Percentiles rank a stretch among this genome's conserved stretches.
phyloP scores from a whole-genome alignment of 2,888 invertebrate species.

The Eristalinus aeneus region DNA sequence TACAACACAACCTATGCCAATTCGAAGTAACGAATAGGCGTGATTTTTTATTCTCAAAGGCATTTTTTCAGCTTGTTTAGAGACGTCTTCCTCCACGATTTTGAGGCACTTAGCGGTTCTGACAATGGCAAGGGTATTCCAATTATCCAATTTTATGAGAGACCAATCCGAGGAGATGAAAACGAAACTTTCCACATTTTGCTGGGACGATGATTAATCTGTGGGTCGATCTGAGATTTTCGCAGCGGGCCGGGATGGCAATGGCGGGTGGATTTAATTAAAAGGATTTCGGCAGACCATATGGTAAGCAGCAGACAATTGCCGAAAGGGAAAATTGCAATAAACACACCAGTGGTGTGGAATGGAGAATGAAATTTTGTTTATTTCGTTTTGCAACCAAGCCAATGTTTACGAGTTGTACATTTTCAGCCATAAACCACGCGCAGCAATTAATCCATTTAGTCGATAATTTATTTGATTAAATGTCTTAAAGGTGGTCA shows the following conservation, averaged over 20 bases:
- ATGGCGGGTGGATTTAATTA: neutral
- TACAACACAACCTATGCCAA: neutral
- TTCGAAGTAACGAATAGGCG: neutral
- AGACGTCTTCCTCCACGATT: constrained; percentile 9
- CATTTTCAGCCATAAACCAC: constrained; percentile 29
- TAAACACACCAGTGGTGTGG: constrained; percentile 11
- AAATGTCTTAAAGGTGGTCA: neutral
- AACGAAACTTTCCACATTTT: neutral
- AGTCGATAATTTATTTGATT: neutral
- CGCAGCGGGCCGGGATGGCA: neutral
- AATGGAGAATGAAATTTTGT: constrained; percentile 17
- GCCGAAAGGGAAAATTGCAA: constrained; percentile 16
- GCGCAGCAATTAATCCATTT: constrained; percentile 39
- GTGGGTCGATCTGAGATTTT: neutral
- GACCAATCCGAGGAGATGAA: neutral
- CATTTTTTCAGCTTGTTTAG: neutral
- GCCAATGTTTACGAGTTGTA: constrained; percentile 47
- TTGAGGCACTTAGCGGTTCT: neutral
- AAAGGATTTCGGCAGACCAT: constrained; percentile 9
- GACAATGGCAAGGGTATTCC: constrained; percentile 10
- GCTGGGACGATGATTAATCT: constrained; percentile 10
- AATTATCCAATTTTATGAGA: constrained; percentile 10
- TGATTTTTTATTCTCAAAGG: neutral
- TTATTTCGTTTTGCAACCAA: constrained; percentile 23
- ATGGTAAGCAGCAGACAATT: constrained; percentile 3